These are phyloP conservation scores for Zaprionus camerounensis DNA, from an alignment of 1,140 invertebrate species.

Conservation along the genomic window DNA sequence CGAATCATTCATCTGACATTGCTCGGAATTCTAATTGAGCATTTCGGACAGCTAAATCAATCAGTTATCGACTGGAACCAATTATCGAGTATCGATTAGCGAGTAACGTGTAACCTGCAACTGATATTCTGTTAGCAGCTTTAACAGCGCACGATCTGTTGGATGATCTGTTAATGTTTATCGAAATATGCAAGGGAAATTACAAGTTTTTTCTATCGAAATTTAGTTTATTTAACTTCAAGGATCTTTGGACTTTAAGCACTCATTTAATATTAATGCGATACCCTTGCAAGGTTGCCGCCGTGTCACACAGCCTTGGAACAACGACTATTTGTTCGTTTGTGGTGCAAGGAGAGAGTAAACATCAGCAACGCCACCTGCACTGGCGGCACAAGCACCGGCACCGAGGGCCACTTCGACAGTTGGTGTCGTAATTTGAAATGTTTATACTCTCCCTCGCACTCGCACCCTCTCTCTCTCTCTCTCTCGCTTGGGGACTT, in stretches of 20 bases:
- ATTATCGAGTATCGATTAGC: constrained; percentile 3
- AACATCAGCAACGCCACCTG: not conserved
- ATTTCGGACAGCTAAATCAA: constrained; percentile 14
- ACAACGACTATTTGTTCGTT: constrained; percentile 5
- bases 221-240: not conserved
- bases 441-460: constrained; percentile 11
- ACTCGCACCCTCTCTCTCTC: not conserved
- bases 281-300: not conserved
- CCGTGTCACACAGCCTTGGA: not conserved
- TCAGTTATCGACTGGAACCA: constrained; percentile 10
- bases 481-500: not conserved
- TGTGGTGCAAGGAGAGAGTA: constrained; percentile 6
- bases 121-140: not conserved
- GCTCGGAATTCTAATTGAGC: not conserved
- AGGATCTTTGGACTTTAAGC: not conserved
- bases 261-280: not conserved
- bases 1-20: constrained; percentile 18
- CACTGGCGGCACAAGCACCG: not conserved
- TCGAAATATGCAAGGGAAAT: not conserved
- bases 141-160: constrained; percentile 1
- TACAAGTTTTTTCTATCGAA: not conserved
- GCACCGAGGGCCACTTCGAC: constrained; percentile 17
- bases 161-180: not conserved
- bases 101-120: not conserved
- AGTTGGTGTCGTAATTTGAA: constrained; percentile 19